phyloP scores from a whole-genome alignment of 2,113 vertebrate species.

The Catharus fuscescens region DNA sequence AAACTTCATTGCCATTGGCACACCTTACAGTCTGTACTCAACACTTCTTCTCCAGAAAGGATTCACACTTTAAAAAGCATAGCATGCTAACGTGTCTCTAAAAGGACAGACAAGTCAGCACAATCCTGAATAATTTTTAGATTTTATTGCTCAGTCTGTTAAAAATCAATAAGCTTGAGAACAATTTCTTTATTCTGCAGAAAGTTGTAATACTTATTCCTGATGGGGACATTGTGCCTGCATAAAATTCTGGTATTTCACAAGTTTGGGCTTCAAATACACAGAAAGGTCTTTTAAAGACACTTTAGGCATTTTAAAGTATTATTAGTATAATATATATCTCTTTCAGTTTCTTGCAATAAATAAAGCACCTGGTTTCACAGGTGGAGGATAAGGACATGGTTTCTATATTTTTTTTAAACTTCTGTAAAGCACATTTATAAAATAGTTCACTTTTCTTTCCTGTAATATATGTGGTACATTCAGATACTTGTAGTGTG shows the following conservation, averaged over 20 bases:
- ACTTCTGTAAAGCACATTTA: not conserved
- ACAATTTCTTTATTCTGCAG: not conserved
- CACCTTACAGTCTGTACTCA: not conserved
- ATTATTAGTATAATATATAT: not conserved
- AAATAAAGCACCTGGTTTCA: slow-evolving; percentile 46
- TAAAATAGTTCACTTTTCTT: not conserved
- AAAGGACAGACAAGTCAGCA: not conserved
- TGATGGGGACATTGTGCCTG: not conserved
- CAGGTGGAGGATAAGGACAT: not conserved
- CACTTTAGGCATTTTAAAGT: not conserved
- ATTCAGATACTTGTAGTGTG: not conserved
- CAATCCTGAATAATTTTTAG: not conserved
- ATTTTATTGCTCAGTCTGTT: not conserved
- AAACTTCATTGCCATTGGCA: not conserved
- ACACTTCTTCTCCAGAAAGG: not conserved
- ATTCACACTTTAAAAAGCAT: not conserved
- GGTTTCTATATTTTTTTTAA: not conserved
- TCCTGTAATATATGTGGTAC: not conserved
- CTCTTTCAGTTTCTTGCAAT: slow-evolving; percentile 11
- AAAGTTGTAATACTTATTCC: not conserved
- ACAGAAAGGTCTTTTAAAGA: not conserved
- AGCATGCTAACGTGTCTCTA: not conserved
- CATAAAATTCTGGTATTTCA: not conserved
- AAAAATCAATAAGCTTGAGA: not conserved
- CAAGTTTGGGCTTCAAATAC: not conserved